Percentiles rank a stretch among this genome's conserved stretches.
Conservation (phyloP, 2,797 vertebrate genomes). For the Argentina silus region DNA sequence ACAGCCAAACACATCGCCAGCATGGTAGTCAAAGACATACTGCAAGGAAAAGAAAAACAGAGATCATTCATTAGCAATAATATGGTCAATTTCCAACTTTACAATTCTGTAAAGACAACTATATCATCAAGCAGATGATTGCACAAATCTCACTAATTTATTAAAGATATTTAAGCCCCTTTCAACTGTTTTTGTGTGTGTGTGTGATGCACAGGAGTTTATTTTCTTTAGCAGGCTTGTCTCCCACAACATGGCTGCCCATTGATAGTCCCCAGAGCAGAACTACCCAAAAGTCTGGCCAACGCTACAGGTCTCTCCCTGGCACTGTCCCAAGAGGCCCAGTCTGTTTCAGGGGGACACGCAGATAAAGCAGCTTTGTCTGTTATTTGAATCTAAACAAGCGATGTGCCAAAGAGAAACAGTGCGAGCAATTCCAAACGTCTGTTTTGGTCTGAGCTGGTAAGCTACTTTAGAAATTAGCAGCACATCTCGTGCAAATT, state of each 20-base stretch:
- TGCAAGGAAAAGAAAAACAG: slow-evolving; percentile 61
- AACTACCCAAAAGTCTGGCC: background rate
- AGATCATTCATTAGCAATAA: background rate
- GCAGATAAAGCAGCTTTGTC: slow-evolving; percentile 61
- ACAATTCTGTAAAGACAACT: background rate
- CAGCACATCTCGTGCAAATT: slow-evolving; percentile 46
- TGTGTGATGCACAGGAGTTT: background rate
- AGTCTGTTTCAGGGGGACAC: slow-evolving; percentile 24
- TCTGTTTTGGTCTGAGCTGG: slow-evolving; percentile 32
- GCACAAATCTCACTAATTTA: background rate
- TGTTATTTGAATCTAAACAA: slow-evolving; percentile 49
- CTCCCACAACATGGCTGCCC: background rate
- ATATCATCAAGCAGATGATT: background rate
- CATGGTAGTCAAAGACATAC: slow-evolving; percentile 88
- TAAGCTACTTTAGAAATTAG: slow-evolving; percentile 70
- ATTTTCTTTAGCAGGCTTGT: no score
- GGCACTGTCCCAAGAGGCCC: slow-evolving; percentile 15
- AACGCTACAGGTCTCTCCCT: slow-evolving; percentile 7
- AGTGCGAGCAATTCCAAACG: slow-evolving; percentile 4
- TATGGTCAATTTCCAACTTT: background rate
- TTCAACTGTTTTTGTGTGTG: background rate
- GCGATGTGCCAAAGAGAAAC: slow-evolving; percentile 25
- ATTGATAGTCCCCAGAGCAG: background rate
- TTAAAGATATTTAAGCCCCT: background rate
- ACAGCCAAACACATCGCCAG: slow-evolving; percentile 89